Evolutionary conservation across 1,140 invertebrate species (phyloP).

Genomic region (Procambarus clarkii): DNA sequence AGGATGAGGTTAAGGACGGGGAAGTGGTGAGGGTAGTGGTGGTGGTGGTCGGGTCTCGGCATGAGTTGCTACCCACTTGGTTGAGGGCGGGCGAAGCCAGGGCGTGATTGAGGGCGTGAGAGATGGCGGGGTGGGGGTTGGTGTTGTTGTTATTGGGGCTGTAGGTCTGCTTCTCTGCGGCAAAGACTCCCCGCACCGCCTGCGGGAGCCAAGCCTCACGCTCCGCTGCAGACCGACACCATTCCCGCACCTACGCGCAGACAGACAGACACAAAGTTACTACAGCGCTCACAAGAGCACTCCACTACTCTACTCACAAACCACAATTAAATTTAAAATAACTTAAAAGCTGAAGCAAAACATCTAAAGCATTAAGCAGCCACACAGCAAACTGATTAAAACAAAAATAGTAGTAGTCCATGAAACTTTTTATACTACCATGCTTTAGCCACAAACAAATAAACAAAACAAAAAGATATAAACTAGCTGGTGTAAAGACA

Average conservation of each 20-base stretch:
- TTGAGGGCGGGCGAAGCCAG: conserved; percentile 66
- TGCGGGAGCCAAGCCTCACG: conserved; percentile 71
- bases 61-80: conserved; percentile 66
- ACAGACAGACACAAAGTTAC: conserved; percentile 57
- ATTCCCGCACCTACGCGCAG: conserved; percentile 65
- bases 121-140: conserved; percentile 70
- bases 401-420: conserved; percentile 10
- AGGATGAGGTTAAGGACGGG: conserved; percentile 42
- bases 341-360: conserved; percentile 28
- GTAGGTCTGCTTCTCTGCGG: conserved; percentile 72
- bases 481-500: not conserved
- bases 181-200: conserved; percentile 67
- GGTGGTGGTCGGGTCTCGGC: conserved; percentile 39
- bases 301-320: not conserved
- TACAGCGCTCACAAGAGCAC: conserved; percentile 45
- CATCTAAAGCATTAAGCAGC: conserved; percentile 56
- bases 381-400: conserved; percentile 44
- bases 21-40: conserved; percentile 34
- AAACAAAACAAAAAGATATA: conserved; percentile 18
- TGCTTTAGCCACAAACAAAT: conserved; percentile 19
- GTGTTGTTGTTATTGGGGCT: conserved; percentile 71
- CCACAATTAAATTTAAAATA: not conserved
- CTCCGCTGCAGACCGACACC: conserved; percentile 61
- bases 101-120: conserved; percentile 69
- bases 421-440: conserved; percentile 5